Evolutionary conservation across 2,113 vertebrate species (phyloP).

Genomic region (Forbesichthys papilliferus): DNA sequence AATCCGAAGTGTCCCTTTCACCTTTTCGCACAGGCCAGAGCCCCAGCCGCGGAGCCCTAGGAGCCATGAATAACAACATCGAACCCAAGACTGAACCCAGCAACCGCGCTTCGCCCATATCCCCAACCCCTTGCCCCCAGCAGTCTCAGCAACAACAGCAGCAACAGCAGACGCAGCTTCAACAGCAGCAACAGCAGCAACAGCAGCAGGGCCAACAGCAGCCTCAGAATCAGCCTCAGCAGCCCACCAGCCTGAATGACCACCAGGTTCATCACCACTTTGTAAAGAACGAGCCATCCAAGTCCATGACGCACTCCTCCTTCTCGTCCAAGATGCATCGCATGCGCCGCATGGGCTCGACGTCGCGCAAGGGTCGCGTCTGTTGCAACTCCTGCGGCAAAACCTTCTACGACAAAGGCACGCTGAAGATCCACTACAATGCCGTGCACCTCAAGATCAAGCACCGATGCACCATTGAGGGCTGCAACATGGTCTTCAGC

Average conservation of each 20-base stretch:
- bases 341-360: constrained; percentile 94
- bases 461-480: constrained; percentile 97
- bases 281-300: constrained; percentile 89
- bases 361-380: constrained; percentile 96
- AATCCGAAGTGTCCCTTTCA: constrained; percentile 93
- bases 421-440: constrained; percentile 98
- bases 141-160: constrained; percentile 74
- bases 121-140: constrained; percentile 72
- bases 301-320: constrained; percentile 75
- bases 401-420: constrained; percentile 99
- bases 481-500: constrained; percentile 99
- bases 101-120: constrained; percentile 83
- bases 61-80: constrained; percentile 86
- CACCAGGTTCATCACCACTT: constrained; percentile 80
- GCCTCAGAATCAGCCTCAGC: constrained; percentile 68
- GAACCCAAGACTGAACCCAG: constrained; percentile 94
- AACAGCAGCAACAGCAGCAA: constrained; percentile 75
- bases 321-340: constrained; percentile 96
- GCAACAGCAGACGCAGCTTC: constrained; percentile 29
- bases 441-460: constrained; percentile 99
- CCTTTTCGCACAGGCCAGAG: constrained; percentile 90
- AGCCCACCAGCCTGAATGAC: constrained; percentile 83
- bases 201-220: constrained; percentile 76
- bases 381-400: constrained; percentile 99
- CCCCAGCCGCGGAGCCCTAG: constrained; percentile 86